These are phyloP conservation scores for Prietella phreatophila DNA, from an alignment of 2,113 vertebrate species.

Conservation along the genomic window DNA sequence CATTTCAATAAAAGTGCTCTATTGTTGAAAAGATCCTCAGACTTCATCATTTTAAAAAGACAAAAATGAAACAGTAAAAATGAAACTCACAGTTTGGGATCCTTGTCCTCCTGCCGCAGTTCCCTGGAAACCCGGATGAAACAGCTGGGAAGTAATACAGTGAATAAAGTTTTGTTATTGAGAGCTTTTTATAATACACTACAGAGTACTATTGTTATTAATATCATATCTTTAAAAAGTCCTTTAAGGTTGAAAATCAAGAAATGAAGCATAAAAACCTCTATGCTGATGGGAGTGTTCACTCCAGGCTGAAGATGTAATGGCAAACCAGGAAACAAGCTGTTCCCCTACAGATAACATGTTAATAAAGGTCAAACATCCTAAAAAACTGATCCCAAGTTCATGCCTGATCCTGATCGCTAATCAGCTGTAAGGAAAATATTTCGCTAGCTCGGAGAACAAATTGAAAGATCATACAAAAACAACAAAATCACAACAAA, in stretches of 20 bases:
- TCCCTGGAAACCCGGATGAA: conserved; percentile 57
- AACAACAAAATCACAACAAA: background rate
- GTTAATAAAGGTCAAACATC: background rate
- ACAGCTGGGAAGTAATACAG: conserved; percentile 54
- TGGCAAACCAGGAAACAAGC: conserved; percentile 39
- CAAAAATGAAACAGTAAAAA: background rate
- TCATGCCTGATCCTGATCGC: background rate
- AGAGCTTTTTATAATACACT: background rate
- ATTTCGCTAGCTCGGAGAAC: background rate
- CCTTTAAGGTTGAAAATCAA: background rate
- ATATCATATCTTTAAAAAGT: background rate
- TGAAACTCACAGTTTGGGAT: conserved; percentile 56
- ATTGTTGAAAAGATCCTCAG: background rate
- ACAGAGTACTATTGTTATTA: background rate
- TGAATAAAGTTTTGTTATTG: background rate
- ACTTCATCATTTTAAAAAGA: background rate
- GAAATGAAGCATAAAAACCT: conserved; percentile 60
- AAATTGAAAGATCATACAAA: no score
- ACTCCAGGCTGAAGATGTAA: conserved; percentile 53
- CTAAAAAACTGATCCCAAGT: background rate
- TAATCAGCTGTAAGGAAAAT: background rate
- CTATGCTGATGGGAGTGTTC: conserved; percentile 68
- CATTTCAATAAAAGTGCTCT: background rate
- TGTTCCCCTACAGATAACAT: conserved; percentile 49
- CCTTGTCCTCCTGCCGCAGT: conserved; percentile 53